Conservation (phyloP, 2,113 vertebrate species). For the Alectura lathami region DNA sequence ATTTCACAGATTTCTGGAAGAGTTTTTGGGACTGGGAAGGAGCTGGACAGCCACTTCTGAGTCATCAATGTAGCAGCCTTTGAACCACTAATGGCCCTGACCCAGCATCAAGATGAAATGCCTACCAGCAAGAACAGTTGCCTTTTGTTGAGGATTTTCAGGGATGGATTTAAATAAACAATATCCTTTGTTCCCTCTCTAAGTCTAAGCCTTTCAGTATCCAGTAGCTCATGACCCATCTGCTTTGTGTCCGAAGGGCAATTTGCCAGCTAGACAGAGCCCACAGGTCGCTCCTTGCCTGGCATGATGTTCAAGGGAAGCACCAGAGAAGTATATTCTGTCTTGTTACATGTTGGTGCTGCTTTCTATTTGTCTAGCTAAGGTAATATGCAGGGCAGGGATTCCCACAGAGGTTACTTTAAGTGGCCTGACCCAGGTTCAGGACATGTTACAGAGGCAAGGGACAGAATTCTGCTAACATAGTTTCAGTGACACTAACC, state of each 20-base stretch:
- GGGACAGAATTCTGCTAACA: not conserved
- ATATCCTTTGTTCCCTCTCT: not conserved
- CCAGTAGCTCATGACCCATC: not conserved
- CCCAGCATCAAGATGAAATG: not conserved
- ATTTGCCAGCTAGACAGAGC: not conserved
- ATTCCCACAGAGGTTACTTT: not conserved
- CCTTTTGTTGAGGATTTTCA: slow-evolving; percentile 10
- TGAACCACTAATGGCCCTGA: not conserved
- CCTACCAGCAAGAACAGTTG: not conserved
- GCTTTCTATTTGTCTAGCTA: not conserved
- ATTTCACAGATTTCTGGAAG: not conserved
- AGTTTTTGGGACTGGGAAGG: not conserved
- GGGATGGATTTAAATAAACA: not conserved
- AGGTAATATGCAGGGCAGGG: not conserved
- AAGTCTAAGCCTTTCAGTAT: not conserved
- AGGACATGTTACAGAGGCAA: not conserved
- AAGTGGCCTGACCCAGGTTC: not conserved
- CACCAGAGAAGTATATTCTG: not conserved
- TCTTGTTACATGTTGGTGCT: not conserved
- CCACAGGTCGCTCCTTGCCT: not conserved
- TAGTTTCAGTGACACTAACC: not conserved
- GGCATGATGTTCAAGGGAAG: not conserved
- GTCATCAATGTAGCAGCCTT: not conserved
- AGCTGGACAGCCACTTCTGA: not conserved
- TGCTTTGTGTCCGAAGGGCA: not conserved